Evolutionary conservation across 2,888 invertebrate genomes (phyloP), one percentile per base, ranked within the genome.

Genomic region (Capitulum mitella): DNA sequence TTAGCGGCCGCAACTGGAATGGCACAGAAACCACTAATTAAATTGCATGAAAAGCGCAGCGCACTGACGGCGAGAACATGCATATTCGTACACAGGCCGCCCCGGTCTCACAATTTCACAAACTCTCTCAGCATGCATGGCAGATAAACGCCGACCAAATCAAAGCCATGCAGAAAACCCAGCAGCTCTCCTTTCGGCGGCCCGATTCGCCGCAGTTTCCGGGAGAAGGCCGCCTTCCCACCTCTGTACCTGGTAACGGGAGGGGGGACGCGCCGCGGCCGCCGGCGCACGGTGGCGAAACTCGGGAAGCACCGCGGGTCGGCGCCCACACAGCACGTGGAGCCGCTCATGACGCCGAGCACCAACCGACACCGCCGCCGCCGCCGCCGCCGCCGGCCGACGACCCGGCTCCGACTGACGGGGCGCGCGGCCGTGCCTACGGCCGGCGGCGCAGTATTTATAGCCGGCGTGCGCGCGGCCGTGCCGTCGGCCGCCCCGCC

Each of bases 241-340:
- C n/a, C n/a, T n/a, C n/a, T n/a, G 26, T 64, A 70, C 70, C 70
- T 70, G 6, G 34, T 16, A 8, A 22, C 37, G 6, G 70, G 70
- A 22, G 70, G 70, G 19, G 70, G 70, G 19, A 37, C 70, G 34
- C 70, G 70, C 5, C 70, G 34, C 22, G 70, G 70, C 26, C 37
- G 32, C 37, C 70, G 70, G 19, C 70, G 70, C 37, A 70, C 70
- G 19, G 70, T 70, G 22, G 70, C 70, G 70, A 70, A 70, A 22
- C 70, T 70, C 22, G 70, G 70, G 37, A 70, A 70, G 37, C 70
- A 70, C 19, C 70, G 70, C 70, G 70, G 70, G 70, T 70, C 70
- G 37, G 70, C 70, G 22, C 70, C 70, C 22, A 70, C 37, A 16
- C 70, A 70, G 70, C 70, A 70, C 8, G 70, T 37, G 22, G 70